A percentile compares a stretch with the other conserved stretches of the same genome.
Conservation (phyloP, 2,888 invertebrate species). For the Crematogaster levior region DNA sequence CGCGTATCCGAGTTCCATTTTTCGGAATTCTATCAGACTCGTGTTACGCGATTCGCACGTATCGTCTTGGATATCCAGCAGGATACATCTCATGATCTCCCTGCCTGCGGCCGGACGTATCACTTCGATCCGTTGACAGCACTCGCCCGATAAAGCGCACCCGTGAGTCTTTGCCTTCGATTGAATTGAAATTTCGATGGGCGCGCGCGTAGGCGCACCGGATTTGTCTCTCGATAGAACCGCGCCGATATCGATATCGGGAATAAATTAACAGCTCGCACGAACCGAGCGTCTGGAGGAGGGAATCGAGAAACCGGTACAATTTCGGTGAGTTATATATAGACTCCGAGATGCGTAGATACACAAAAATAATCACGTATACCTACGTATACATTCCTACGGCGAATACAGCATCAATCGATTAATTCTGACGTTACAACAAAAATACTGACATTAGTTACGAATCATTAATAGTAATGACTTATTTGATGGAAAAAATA, state of each 20-base stretch:
- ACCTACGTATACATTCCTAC: too few relatives aligned
- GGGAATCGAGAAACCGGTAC: slow-evolving; percentile 31
- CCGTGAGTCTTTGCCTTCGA: slow-evolving; percentile 62
- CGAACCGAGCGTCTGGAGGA: not conserved
- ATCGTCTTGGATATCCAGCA: slow-evolving; percentile 26
- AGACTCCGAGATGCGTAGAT: not conserved
- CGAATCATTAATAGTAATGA: not conserved
- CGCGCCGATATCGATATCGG: slow-evolving; percentile 28
- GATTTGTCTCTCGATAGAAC: slow-evolving; percentile 31
- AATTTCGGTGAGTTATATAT: slow-evolving; percentile 29
- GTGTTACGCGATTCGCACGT: slow-evolving; percentile 16
- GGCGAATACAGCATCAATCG: not conserved
- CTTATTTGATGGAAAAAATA: slow-evolving; percentile 8
- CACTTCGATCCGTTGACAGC: slow-evolving; percentile 58
- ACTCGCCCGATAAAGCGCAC: slow-evolving; percentile 39
- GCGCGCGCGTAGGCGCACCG: slow-evolving; percentile 39
- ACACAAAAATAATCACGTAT: not conserved
- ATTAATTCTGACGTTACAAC: slow-evolving; percentile 7
- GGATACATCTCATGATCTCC: slow-evolving; percentile 25
- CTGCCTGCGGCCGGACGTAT: slow-evolving; percentile 44
- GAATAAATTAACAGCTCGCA: slow-evolving; percentile 40
- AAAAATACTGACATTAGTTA: not conserved
- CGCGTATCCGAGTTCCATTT: slow-evolving; percentile 1
- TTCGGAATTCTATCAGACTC: slow-evolving; percentile 15
- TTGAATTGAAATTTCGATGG: slow-evolving; percentile 40